Base-by-base conservation (phyloP, 2,888 invertebrate species). In the Torymus auratus region DNA sequence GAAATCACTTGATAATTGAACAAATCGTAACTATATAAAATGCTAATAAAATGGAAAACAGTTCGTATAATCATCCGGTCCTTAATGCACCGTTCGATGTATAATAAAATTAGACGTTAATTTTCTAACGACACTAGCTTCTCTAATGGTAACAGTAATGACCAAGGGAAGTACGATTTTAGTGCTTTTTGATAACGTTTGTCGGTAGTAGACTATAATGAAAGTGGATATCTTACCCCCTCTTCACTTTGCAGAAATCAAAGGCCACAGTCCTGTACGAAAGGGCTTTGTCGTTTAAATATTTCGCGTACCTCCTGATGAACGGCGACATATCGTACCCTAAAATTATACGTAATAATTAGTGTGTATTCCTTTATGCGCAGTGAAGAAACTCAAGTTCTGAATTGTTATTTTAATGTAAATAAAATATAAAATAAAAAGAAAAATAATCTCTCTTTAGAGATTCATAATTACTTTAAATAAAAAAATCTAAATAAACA, bases 321-420 rank as follows among this genome's bases (percentile, higher is more conserved):
- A 98, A 99, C 86, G 98, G 98, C 71, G 99, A 99, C 99, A 99
- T 99, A 92, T 99, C 99, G 93, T 99, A 99, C 83, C 98, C 98
- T 98, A 93, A 74, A 92, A 81, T 28, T 28, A 84, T 53, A 69
- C 13, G 72, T 41, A 61, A 41, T 5, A 62, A 70, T 74, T 14
- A 81, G 20, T 23, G 64, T 0, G 0, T 14, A 53, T 53, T 52
- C 3, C 1, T 55, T 56, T 4, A 1, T 23, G 2, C n/a, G 11
- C 0, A n/a, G 56, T 58, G 7, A 70, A 69, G 62, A 77, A 70
- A n/a, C 65, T 73, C 73, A 65, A 73, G 64, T 28, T 14, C 15
- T 13, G 41, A 28, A 28, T 4, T 28, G 28, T 2, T 28, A 28
- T 28, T 28, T 28, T 28, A 28, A 28, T 4, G 2, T 4, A 4